Conservation (phyloP, 2,888 invertebrate species). For the Parochlus steinenii region DNA sequence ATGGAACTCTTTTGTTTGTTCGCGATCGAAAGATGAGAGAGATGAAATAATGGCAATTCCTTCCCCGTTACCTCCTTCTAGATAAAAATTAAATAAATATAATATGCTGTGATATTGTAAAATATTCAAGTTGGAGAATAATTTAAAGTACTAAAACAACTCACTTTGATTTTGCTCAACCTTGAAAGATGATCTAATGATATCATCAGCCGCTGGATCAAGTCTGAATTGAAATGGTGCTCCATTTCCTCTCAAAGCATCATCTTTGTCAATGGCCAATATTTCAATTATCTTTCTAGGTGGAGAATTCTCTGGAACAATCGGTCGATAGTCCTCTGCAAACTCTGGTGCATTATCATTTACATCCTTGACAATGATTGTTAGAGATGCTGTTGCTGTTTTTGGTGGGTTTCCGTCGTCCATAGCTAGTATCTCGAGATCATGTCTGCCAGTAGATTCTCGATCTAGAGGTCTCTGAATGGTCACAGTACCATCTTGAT, state of each 20-base stretch:
- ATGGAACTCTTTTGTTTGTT: constrained; percentile 59
- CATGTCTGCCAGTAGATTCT: constrained; percentile 59
- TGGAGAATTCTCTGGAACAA: constrained; percentile 34
- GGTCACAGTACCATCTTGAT: constrained; percentile 56
- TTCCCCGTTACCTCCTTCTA: constrained; percentile 45
- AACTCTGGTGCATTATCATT: constrained; percentile 33
- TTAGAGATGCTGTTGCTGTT: constrained; percentile 56
- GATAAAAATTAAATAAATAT: too few species aligned
- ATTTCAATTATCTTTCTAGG: constrained; percentile 33
- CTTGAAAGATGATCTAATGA: constrained; percentile 47
- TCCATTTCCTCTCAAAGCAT: constrained; percentile 32
- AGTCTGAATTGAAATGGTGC: constrained; percentile 36
- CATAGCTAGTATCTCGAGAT: constrained; percentile 59
- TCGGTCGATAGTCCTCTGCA: constrained; percentile 30
- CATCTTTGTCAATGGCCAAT: constrained; percentile 31
- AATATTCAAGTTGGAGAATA: neutral
- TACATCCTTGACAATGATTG: constrained; percentile 54
- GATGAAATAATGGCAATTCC: constrained; percentile 67
- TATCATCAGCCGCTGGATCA: constrained; percentile 32
- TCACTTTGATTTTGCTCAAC: constrained; percentile 63
- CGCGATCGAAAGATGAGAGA: constrained; percentile 55
- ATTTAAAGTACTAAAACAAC: constrained; percentile 14
- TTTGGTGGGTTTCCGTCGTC: constrained; percentile 58
- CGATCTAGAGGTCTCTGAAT: constrained; percentile 57
- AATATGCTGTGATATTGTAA: neutral